These are phyloP conservation scores for Sminthurides bifidus DNA, from an alignment of 1,140 invertebrate genomes.

Conservation along the genomic window DNA sequence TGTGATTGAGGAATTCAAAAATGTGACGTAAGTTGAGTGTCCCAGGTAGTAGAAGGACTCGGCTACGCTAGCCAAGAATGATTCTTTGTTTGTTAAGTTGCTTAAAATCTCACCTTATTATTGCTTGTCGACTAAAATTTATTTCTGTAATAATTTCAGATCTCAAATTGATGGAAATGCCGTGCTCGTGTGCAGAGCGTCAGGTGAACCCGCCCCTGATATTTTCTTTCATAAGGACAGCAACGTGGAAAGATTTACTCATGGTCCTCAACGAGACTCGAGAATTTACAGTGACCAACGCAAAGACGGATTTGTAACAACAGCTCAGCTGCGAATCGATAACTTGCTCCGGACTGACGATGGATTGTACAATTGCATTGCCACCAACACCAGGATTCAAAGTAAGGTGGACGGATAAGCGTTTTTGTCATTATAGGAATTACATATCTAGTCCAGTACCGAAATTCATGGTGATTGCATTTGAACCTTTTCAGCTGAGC, in stretches of 20 bases:
- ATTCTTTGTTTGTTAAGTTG: too few species aligned
- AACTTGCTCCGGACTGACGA: constrained; percentile 48
- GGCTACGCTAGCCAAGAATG: too few species aligned
- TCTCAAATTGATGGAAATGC: constrained; percentile 27
- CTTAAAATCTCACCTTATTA: too few species aligned
- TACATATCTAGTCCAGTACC: too few species aligned
- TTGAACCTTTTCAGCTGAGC: constrained; percentile 21
- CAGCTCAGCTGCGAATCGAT: constrained; percentile 34
- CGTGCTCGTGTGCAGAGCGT: constrained; percentile 35
- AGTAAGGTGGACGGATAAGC: constrained; percentile 10
- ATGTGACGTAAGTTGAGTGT: constrained; percentile 46
- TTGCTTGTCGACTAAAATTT: background rate
- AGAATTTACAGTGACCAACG: constrained; percentile 34
- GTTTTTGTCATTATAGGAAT: too few species aligned
- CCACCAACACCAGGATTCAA: constrained; percentile 48
- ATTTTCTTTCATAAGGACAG: constrained; percentile 53
- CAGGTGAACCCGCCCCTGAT: constrained; percentile 53
- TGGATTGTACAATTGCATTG: constrained; percentile 77
- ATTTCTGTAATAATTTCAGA: constrained; percentile 11
- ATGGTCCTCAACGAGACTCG: constrained; percentile 33
- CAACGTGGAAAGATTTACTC: constrained; percentile 23
- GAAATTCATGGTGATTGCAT: background rate
- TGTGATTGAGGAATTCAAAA: constrained; percentile 61
- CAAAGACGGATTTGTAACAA: constrained; percentile 19
- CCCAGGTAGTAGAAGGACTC: too few species aligned